A percentile compares a stretch with the other conserved stretches of the same genome.
Conservation (phyloP, 1,140 invertebrate species). For the Proales similis region DNA sequence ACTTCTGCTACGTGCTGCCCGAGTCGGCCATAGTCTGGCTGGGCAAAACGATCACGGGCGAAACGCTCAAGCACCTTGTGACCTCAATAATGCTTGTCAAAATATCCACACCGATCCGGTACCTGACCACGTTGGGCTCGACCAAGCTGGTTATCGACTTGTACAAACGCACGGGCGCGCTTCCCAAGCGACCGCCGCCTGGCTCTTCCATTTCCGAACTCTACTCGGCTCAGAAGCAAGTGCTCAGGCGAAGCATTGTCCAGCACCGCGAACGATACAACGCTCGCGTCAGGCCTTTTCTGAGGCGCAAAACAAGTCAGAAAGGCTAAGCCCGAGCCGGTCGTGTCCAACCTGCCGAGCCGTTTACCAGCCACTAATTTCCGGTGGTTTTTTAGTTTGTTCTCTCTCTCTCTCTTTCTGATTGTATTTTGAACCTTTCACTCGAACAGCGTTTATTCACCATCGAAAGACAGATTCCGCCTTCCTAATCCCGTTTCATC, state of each 20-base stretch:
- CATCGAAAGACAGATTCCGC: too few relatives aligned
- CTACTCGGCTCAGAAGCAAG: conserved; percentile 28
- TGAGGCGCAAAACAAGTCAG: too few relatives aligned
- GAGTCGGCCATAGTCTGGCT: not conserved
- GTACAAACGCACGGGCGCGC: conserved; percentile 17
- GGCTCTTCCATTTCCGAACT: conserved; percentile 33
- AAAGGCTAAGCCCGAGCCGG: too few relatives aligned
- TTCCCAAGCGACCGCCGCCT: conserved; percentile 23
- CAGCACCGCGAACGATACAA: conserved; percentile 8
- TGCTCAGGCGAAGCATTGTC: conserved; percentile 14
- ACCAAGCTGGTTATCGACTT: conserved; percentile 3
- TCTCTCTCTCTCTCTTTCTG: too few relatives aligned
- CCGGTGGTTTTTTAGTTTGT: too few relatives aligned
- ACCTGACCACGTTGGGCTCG: conserved; percentile 2
- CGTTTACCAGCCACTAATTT: too few relatives aligned
- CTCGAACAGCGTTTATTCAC: too few relatives aligned
- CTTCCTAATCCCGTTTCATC: too few relatives aligned
- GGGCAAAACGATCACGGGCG: conserved; percentile 21
- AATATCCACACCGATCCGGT: conserved; percentile 26
- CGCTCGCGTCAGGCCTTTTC: too few relatives aligned
- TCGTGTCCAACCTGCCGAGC: too few relatives aligned
- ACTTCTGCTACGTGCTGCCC: conserved; percentile 1
- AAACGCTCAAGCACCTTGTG: conserved; percentile 15
- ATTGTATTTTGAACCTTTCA: too few relatives aligned
- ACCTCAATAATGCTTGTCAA: conserved; percentile 29